These are phyloP conservation scores for Drosophila aldrichi DNA, from an alignment of 2,888 invertebrate genomes.

Conservation along the genomic window DNA sequence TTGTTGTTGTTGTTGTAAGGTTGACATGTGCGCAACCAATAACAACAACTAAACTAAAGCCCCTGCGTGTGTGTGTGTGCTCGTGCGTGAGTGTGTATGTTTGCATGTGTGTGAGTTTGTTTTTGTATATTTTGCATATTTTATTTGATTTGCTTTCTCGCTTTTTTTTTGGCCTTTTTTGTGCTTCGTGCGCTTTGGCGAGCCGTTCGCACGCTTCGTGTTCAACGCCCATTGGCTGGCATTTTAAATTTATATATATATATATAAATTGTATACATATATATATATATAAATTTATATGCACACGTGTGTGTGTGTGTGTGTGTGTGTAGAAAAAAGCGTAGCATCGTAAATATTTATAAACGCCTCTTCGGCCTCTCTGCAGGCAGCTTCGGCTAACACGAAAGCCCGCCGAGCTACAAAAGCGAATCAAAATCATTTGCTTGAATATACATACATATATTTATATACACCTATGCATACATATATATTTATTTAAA, in stretches of 20 bases:
- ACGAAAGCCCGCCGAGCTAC: constrained; percentile 25
- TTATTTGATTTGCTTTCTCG: constrained; percentile 73
- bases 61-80: constrained; percentile 29
- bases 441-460: not conserved
- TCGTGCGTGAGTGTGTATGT: constrained; percentile 30
- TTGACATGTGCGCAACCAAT: constrained; percentile 73
- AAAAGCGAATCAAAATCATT: constrained; percentile 22
- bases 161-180: constrained; percentile 63
- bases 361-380: constrained; percentile 49
- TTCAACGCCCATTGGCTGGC: constrained; percentile 71
- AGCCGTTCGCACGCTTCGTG: constrained; percentile 63
- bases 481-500: constrained; percentile 6
- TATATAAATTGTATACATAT: constrained; percentile 37
- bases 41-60: constrained; percentile 76
- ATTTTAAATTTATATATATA: constrained; percentile 55
- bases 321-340: constrained; percentile 62
- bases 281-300: constrained; percentile 18
- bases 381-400: constrained; percentile 35
- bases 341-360: constrained; percentile 60
- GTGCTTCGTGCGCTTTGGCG: constrained; percentile 53
- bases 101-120: constrained; percentile 48
- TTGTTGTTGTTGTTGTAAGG: constrained; percentile 39
- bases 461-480: not conserved
- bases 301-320: constrained; percentile 37
- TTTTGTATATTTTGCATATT: constrained; percentile 80